phyloP scores from a whole-genome alignment of 2,113 vertebrate genomes.

The Pelecanoides urinatrix region DNA sequence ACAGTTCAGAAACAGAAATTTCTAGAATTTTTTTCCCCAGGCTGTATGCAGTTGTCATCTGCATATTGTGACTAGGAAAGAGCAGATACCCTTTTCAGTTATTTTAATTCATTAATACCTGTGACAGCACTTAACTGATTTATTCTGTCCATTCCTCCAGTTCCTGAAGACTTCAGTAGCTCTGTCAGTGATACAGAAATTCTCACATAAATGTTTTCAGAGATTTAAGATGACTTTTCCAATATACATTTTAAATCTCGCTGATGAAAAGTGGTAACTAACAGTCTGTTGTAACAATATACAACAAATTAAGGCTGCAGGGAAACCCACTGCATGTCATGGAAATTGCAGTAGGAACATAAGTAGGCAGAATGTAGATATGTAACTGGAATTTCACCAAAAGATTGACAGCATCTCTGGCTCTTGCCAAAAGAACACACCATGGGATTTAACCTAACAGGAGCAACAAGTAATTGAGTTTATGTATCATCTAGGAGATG shows the following conservation, averaged over 20 bases:
- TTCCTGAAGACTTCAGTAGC: background rate
- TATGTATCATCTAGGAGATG: background rate
- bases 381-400: slow-evolving; percentile 22
- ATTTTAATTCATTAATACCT: background rate
- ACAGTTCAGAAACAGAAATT: background rate
- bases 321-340: background rate
- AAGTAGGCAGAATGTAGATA: slow-evolving; percentile 28
- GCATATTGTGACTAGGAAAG: background rate
- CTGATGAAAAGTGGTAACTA: background rate
- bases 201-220: background rate
- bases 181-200: background rate
- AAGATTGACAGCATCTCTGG: slow-evolving; percentile 16
- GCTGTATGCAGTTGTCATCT: background rate
- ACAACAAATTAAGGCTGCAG: background rate
- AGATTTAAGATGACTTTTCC: background rate
- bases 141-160: background rate
- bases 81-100: background rate
- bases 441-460: background rate
- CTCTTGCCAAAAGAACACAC: background rate
- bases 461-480: background rate
- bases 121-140: background rate
- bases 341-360: background rate
- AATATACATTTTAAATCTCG: background rate
- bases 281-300: background rate
- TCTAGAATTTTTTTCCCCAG: background rate